Percentiles rank a stretch among this genome's conserved stretches.
These are phyloP conservation scores for Parazoanthus darwini DNA, from an alignment of 92 coral and sea anemone species.

Conservation along the genomic window DNA sequence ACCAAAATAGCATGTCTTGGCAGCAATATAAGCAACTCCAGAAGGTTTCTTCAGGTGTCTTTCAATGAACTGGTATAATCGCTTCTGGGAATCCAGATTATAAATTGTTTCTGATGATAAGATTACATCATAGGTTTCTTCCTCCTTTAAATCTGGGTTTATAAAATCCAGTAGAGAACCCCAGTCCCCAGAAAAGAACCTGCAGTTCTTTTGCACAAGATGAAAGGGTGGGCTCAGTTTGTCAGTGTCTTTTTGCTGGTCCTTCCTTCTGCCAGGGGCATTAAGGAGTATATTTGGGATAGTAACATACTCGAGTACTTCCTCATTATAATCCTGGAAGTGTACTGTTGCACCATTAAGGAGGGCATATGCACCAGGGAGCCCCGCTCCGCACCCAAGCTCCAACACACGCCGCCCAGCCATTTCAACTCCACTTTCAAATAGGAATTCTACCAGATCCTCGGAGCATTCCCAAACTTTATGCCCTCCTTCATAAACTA, in stretches of 20 bases:
- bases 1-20: constrained; percentile 94
- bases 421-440: constrained; percentile 53
- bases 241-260: not conserved
- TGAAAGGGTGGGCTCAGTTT: not conserved
- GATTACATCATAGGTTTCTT: constrained; percentile 73
- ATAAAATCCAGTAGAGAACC: constrained; percentile 55
- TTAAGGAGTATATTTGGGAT: constrained; percentile 83
- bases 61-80: constrained; percentile 68
- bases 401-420: constrained; percentile 77
- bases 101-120: constrained; percentile 95
- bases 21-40: constrained; percentile 87
- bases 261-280: constrained; percentile 15
- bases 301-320: constrained; percentile 81
- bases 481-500: constrained; percentile 91
- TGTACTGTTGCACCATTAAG: constrained; percentile 80
- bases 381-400: constrained; percentile 92
- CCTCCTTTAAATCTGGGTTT: constrained; percentile 47
- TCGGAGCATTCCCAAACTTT: constrained; percentile 95
- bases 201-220: constrained; percentile 46
- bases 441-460: constrained; percentile 77
- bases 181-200: constrained; percentile 94
- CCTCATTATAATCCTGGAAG: constrained; percentile 94
- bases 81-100: constrained; percentile 61
- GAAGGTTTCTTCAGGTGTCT: constrained; percentile 61
- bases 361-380: constrained; percentile 85